phyloP scores from a whole-genome alignment of 2,797 vertebrate species.

The Siniperca obscura region DNA sequence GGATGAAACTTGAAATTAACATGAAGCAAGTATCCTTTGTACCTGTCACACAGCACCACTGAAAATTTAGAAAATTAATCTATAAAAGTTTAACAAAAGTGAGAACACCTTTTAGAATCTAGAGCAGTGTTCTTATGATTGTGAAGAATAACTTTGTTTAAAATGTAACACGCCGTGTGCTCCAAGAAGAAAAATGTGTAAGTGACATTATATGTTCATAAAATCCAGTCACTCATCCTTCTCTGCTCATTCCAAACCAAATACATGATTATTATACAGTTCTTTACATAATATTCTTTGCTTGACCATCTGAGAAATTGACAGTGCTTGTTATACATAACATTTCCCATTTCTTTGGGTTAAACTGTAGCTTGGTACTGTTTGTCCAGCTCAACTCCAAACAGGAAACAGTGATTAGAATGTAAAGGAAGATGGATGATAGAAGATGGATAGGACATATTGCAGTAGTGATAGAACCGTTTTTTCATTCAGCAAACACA shows the following conservation, averaged over 20 bases:
- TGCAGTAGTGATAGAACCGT: neutral
- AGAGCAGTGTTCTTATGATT: neutral
- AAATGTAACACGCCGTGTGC: constrained; percentile 5
- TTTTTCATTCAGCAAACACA: neutral
- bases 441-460: neutral
- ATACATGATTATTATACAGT: constrained; percentile 20
- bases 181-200: neutral
- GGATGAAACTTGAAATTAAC: constrained; percentile 86
- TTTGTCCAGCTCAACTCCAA: constrained; percentile 31
- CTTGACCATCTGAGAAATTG: constrained; percentile 36
- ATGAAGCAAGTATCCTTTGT: constrained; percentile 14
- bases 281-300: constrained; percentile 9
- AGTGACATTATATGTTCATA: neutral
- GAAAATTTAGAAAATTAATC: neutral
- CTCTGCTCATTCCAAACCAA: constrained; percentile 27
- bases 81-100: neutral
- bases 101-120: neutral
- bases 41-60: constrained; percentile 67
- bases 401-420: constrained; percentile 13
- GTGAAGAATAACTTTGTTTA: constrained; percentile 2
- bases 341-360: neutral
- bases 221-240: neutral
- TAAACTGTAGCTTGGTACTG: constrained; percentile 1
- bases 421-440: neutral
- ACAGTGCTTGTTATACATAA: constrained; percentile 13